Conservation (phyloP, 2,888 invertebrate genomes). For the Drosophila neotestacea region DNA sequence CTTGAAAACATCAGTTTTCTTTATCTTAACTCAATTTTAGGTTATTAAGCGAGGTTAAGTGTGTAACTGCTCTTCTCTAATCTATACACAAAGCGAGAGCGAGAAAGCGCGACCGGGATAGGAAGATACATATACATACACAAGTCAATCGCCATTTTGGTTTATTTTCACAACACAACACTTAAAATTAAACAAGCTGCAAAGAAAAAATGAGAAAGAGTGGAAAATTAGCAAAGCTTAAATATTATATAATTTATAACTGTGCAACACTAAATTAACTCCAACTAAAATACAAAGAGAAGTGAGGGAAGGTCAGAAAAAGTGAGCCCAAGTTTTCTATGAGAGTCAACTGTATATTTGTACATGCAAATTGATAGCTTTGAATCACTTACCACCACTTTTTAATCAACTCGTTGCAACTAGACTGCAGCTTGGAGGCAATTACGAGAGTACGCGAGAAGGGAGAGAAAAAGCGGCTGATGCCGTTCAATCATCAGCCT, state of each 20-base stretch:
- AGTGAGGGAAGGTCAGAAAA: neutral
- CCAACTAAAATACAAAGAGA: neutral
- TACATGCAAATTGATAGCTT: slow-evolving; percentile 11
- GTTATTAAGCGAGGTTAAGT: neutral
- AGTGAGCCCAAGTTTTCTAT: neutral
- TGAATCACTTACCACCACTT: slow-evolving; percentile 7
- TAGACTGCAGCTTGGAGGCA: slow-evolving; percentile 12
- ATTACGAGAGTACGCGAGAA: neutral
- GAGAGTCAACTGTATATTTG: neutral
- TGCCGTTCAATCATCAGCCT: slow-evolving; percentile 40
- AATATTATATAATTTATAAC: neutral
- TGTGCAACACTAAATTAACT: neutral
- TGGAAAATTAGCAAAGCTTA: neutral
- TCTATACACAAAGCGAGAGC: no score
- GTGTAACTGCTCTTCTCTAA: neutral
- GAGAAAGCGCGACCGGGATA: neutral
- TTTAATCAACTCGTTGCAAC: slow-evolving; percentile 9
- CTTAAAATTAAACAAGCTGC: neutral
- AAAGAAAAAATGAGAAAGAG: neutral
- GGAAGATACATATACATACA: neutral
- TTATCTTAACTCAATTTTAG: neutral
- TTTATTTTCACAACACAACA: slow-evolving; percentile 1
- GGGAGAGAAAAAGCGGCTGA: neutral
- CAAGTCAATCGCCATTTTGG: neutral
- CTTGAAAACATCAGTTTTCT: no score